Evolutionary conservation across 2,888 invertebrate species (phyloP), one percentile per base, ranked within the genome.

Genomic region (Netelia melanura): DNA sequence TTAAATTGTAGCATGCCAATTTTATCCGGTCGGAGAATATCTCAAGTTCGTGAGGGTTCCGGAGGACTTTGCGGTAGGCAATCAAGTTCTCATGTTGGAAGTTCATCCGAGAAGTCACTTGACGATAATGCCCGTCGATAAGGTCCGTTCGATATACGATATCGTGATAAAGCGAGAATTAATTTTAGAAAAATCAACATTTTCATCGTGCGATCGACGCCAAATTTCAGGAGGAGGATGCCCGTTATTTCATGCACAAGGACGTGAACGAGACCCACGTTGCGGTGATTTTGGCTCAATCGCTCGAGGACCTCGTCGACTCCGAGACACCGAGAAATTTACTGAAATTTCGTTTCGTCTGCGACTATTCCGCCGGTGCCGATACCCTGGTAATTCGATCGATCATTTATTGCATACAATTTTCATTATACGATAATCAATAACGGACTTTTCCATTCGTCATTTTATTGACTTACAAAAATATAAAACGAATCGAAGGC

Each of bases 31-130:
- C 1, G 97, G 97, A 52, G 98, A 98, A 93, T 98, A 97, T 90
- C 94, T 98, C 86, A 96, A 97, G 90, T 98, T 98, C 91, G 97
- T 98, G 83, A 95, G 98, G 88, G 96, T 98, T 87, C 97, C 97
- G 6, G 98, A 98, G 93, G 97, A 97, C 93, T 94, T 97, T 6
- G 94, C 95, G 82, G 96, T 97, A 1, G 98, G 97, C 11, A 96
- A 96, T 76, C 97, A 97, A 93, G 96, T 98, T 11, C 94, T 98
- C 38, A 95, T 95, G 86, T 95, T 98, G 6, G 97, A 97, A 94
- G 98, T 98, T n/a, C 97, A 97, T 94, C 98, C 98, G 6, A 96
- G 97, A 93, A 95, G 96, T 87, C 96, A 96, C 92, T 94, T 97
- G 71, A 95, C 95, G 84, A 94, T 97, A 52, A 96, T 96, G 91